Evolutionary conservation across 2,113 vertebrate species (phyloP), one percentile per base, ranked within the genome.

Genomic region (Pampusana beccarii): DNA sequence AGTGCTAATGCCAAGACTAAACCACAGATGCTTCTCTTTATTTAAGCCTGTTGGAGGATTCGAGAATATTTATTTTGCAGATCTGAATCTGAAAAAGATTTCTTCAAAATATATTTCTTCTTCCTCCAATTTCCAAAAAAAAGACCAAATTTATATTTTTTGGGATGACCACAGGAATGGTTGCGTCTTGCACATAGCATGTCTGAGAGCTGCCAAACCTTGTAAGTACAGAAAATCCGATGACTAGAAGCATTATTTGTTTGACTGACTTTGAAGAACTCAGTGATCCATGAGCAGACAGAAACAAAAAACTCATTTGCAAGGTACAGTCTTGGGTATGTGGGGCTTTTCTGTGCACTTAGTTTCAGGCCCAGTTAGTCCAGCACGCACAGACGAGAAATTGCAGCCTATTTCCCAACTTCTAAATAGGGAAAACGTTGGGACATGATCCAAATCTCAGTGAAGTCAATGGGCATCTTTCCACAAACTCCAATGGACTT

Each of bases 391-490:
- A 67, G 60, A 29, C 73, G 51, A 93, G 46, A 88, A 93, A 92
- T 34, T 77, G 50, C 46, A 83, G 74, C 40, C 84, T 90, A 21
- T 90, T 93, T 96, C 88, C 51, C 79, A 84, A 0, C 23, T 73
- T 78, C 81, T 65, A 95, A 93, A 92, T 29, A 81, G 44, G 40
- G 75, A 71, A 80, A 74, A 31, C 23, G 17, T 17, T 50, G 66
- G 89, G 54, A 94, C 23, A 9, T 38, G 58, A 82, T 58, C 75
- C 94, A 95, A 77, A 89, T 61, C 50, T 65, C 78, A 46, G 16
- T 56, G 78, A 88, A 96, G 85, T 92, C 93, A 93, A n/a, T 38
- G 60, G 81, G 84, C 90, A 92, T 86, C 72, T 95, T 90, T 96
- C 87, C 96, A 96, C 21, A 60, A 72, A 64, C 53, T 96, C 73